Conservation (phyloP, 2,113 vertebrate genomes). For the Nerophis ophidion region DNA sequence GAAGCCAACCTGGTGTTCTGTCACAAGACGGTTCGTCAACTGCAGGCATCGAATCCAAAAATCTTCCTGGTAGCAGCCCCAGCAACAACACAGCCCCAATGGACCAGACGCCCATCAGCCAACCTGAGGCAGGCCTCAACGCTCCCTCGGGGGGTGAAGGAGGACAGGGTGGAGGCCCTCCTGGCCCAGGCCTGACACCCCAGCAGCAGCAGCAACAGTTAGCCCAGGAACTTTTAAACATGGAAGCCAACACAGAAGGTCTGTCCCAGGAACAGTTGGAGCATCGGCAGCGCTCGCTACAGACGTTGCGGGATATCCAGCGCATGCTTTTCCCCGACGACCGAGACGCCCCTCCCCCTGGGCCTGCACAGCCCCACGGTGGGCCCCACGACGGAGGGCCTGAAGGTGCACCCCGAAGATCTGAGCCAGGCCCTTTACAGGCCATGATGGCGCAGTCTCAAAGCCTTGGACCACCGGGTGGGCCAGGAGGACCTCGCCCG, state of each 20-base stretch:
- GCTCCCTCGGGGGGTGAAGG: slow-evolving; percentile 52
- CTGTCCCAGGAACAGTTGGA: slow-evolving; percentile 97
- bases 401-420: slow-evolving; percentile 74
- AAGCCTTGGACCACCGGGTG: slow-evolving; percentile 83
- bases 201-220: slow-evolving; percentile 79
- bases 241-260: slow-evolving; percentile 94
- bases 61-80: slow-evolving; percentile 78
- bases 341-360: slow-evolving; percentile 74
- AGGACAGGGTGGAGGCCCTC: slow-evolving; percentile 49
- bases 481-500: slow-evolving; percentile 82
- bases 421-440: slow-evolving; percentile 89
- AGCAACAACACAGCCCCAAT: slow-evolving; percentile 72
- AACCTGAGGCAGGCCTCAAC: slow-evolving; percentile 78
- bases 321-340: slow-evolving; percentile 98
- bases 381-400: slow-evolving; percentile 74
- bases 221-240: slow-evolving; percentile 81
- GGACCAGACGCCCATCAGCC: slow-evolving; percentile 79
- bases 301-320: slow-evolving; percentile 95
- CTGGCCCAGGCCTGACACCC: slow-evolving; percentile 63
- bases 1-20: slow-evolving; percentile 68
- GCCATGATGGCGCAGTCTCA: slow-evolving; percentile 98
- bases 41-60: slow-evolving; percentile 83
- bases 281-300: slow-evolving; percentile 91
- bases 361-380: slow-evolving; percentile 70
- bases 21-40: slow-evolving; percentile 80